Percentiles rank a stretch among this genome's conserved stretches.
These are phyloP conservation scores for Enteromius unitaeniatus DNA, from an alignment of 2,797 vertebrate species.

Conservation along the genomic window DNA sequence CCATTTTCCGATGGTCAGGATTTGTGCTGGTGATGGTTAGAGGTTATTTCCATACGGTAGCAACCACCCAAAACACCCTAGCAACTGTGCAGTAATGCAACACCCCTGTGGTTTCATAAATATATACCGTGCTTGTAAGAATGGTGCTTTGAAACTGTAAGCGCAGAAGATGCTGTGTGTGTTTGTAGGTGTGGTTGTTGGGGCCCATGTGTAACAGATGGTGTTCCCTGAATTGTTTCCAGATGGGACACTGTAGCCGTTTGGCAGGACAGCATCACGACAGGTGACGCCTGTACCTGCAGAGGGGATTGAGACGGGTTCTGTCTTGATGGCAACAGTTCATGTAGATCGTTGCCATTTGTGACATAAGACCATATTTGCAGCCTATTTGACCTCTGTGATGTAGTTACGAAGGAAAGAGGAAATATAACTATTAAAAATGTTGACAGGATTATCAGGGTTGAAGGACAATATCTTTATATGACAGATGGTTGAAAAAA, in stretches of 20 bases:
- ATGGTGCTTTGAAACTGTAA: constrained; percentile 13
- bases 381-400: background rate
- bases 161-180: constrained; percentile 28
- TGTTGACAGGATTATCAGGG: background rate
- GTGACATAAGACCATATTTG: background rate
- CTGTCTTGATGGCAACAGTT: constrained; percentile 29
- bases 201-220: constrained; percentile 49
- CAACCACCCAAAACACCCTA: background rate
- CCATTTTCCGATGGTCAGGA: background rate
- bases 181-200: constrained; percentile 21
- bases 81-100: background rate
- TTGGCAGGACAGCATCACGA: constrained; percentile 52
- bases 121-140: background rate
- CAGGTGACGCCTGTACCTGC: constrained; percentile 33
- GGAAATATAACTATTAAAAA: background rate
- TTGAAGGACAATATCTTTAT: background rate
- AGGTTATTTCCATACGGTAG: background rate
- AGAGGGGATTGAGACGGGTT: constrained; percentile 50
- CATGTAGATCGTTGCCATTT: constrained; percentile 11
- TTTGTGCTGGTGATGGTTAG: background rate
- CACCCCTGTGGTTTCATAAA: background rate
- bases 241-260: constrained; percentile 41
- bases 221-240: constrained; percentile 41
- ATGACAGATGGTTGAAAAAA: background rate
- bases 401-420: background rate